phyloP scores from a whole-genome alignment of 2,797 vertebrate species.

The Peromyscus aztecus region DNA sequence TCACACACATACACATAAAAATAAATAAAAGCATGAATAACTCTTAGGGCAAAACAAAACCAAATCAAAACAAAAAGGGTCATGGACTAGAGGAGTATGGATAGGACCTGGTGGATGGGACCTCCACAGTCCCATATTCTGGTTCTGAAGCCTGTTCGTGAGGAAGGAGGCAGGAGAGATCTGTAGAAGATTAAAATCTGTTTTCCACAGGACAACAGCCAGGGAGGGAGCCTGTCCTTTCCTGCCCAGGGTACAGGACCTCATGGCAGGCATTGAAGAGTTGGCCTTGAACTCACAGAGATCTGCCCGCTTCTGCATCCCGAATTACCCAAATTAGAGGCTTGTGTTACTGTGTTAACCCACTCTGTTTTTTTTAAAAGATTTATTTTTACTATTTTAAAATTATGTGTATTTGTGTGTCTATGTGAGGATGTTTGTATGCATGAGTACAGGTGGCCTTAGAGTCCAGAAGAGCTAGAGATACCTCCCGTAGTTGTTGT shows the following conservation, averaged over 20 bases:
- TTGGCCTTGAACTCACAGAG: background rate
- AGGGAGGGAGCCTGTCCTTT: background rate
- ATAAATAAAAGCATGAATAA: background rate
- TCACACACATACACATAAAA: background rate
- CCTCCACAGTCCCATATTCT: background rate
- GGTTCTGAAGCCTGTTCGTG: background rate
- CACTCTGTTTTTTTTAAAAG: background rate
- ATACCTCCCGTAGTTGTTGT: background rate
- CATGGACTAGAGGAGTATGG: background rate
- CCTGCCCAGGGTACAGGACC: background rate
- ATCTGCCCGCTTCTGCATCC: background rate
- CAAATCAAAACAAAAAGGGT: background rate
- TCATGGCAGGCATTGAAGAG: background rate
- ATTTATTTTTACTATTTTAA: background rate
- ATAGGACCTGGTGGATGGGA: fast-evolving
- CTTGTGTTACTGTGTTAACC: background rate
- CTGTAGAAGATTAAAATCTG: background rate
- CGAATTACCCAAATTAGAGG: background rate
- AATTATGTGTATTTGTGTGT: background rate
- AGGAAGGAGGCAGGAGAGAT: background rate
- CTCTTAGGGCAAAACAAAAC: background rate
- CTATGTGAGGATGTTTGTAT: background rate
- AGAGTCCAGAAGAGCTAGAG: background rate
- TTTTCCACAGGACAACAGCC: background rate
- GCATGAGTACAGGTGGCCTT: background rate